Evolutionary conservation across 1,140 invertebrate genomes (phyloP).

Genomic region (Sipha flava): DNA sequence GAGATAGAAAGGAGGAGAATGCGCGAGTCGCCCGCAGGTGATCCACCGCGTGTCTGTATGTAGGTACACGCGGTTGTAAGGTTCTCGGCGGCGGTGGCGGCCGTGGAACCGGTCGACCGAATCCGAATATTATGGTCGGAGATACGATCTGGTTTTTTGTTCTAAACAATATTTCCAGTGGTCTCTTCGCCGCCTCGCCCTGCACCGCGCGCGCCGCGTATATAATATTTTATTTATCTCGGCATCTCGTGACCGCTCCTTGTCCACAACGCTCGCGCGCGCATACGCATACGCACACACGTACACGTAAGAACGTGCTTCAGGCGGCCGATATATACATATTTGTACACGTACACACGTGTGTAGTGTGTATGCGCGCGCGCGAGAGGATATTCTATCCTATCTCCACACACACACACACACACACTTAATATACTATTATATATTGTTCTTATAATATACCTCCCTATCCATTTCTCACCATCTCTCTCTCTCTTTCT

Average conservation of each 20-base stretch:
- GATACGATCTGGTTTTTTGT: constrained; percentile 31
- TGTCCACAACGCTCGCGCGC: constrained; percentile 9
- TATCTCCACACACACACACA: not conserved
- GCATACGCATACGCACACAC: not conserved
- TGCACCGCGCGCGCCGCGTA: not conserved
- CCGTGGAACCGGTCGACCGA: constrained; percentile 28
- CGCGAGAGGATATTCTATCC: not conserved
- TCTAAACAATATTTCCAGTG: constrained; percentile 32
- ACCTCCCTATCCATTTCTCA: not conserved
- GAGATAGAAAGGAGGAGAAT: not conserved
- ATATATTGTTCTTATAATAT: no score
- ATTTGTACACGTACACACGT: not conserved
- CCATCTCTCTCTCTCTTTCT: not conserved
- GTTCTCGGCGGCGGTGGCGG: not conserved
- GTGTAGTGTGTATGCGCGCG: not conserved
- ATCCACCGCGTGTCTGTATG: not conserved
- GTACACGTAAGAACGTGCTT: not conserved
- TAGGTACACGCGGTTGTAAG: not conserved
- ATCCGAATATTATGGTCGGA: constrained; percentile 29
- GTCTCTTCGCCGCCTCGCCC: constrained; percentile 4
- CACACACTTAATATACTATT: not conserved
- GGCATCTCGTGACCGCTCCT: constrained; percentile 30
- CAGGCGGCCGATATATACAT: not conserved
- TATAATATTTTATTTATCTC: constrained; percentile 31
- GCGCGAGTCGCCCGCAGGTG: constrained; percentile 8